Evolutionary conservation across 1,140 invertebrate genomes (phyloP).

Genomic region (Euglossa dilemma): DNA sequence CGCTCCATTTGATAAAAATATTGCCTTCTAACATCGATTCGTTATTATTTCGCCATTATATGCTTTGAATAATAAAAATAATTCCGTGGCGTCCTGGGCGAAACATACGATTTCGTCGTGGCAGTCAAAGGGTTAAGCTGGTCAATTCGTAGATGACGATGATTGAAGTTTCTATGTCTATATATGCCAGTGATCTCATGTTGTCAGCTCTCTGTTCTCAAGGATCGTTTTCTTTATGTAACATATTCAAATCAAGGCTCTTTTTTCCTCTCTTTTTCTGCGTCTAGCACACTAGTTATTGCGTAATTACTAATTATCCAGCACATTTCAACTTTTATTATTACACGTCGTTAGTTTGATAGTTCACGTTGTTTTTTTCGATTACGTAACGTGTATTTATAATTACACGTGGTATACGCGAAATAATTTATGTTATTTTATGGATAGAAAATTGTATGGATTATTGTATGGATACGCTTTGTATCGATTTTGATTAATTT

Average conservation of each 20-base stretch:
- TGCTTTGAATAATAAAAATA: too few species aligned
- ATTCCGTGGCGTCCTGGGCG: too few species aligned
- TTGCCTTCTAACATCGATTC: too few species aligned
- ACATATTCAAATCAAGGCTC: not conserved
- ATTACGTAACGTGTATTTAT: not conserved
- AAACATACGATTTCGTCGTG: too few species aligned
- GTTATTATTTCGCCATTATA: too few species aligned
- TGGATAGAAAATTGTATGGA: too few species aligned
- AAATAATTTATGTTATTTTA: too few species aligned
- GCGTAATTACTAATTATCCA: not conserved
- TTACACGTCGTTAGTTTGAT: not conserved
- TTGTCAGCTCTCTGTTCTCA: not conserved
- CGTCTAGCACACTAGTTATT: not conserved
- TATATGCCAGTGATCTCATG: constrained; percentile 22
- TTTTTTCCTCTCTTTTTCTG: not conserved
- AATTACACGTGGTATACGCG: too few species aligned
- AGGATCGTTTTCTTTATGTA: constrained; percentile 29
- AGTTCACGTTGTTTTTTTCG: not conserved
- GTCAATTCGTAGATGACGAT: not conserved
- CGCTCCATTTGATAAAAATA: too few species aligned
- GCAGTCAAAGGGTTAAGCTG: too few species aligned
- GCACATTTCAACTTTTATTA: not conserved
- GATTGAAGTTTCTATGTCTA: constrained; percentile 20
- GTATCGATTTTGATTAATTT: too few species aligned
- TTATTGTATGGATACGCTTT: too few species aligned